Percentiles rank a stretch among this genome's conserved stretches.
These are phyloP conservation scores for Agrotis puta DNA, from an alignment of 2,888 invertebrate species.

Conservation along the genomic window DNA sequence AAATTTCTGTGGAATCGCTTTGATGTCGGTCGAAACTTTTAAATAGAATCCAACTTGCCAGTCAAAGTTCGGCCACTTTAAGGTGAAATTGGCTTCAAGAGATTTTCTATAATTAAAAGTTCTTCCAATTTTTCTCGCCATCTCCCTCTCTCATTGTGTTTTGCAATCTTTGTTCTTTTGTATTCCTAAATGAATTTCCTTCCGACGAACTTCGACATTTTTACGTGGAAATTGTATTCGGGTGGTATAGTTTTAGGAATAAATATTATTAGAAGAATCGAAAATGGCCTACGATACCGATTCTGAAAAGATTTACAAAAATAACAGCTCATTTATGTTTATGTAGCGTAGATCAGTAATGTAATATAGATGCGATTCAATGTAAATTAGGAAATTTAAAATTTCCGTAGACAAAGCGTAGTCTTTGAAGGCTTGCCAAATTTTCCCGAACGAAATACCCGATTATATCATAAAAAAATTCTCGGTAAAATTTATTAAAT, in stretches of 20 bases:
- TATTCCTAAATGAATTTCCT: slow-evolving; percentile 49
- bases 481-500: slow-evolving; percentile 63
- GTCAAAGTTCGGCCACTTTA: slow-evolving; percentile 69
- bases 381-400: slow-evolving; percentile 34
- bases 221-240: slow-evolving; percentile 7
- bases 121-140: slow-evolving; percentile 64
- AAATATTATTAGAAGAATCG: background rate
- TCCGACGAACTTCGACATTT: slow-evolving; percentile 21
- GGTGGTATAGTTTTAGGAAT: background rate
- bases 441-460: slow-evolving; percentile 28
- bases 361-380: background rate
- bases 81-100: slow-evolving; percentile 71
- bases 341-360: background rate
- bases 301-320: background rate
- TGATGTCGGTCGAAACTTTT: slow-evolving; percentile 71
- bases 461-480: slow-evolving; percentile 48
- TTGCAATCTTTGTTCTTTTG: slow-evolving; percentile 60
- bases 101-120: slow-evolving; percentile 76
- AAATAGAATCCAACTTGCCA: slow-evolving; percentile 73
- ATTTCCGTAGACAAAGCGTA: slow-evolving; percentile 51
- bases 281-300: background rate
- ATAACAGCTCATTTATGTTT: background rate
- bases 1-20: slow-evolving; percentile 75
- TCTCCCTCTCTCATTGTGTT: slow-evolving; percentile 60
- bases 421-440: slow-evolving; percentile 54